phyloP scores from a whole-genome alignment of 2,797 vertebrate species.

The Esox lucius region DNA sequence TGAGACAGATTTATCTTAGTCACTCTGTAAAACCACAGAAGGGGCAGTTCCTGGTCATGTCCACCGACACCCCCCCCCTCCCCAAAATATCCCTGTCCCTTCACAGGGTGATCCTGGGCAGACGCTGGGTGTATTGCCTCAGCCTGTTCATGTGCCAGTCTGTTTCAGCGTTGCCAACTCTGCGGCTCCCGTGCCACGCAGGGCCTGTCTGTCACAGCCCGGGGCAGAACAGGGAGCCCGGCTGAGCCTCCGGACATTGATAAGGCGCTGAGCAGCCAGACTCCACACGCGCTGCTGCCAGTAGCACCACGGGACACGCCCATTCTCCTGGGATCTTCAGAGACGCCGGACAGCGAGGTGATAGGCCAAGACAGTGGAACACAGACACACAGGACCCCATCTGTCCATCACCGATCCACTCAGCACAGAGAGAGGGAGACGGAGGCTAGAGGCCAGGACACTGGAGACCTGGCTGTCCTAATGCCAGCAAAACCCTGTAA shows the following conservation, averaged over 20 bases:
- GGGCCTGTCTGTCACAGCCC: constrained; percentile 66
- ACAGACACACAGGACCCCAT: constrained; percentile 36
- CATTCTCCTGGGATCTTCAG: constrained; percentile 31
- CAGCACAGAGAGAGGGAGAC: constrained; percentile 28
- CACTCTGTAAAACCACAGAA: not conserved
- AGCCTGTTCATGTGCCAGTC: constrained; percentile 47
- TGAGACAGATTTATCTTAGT: not conserved
- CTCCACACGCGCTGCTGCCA: constrained; percentile 38
- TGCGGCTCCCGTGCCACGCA: constrained; percentile 46
- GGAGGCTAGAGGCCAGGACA: constrained; percentile 41
- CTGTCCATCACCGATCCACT: constrained; percentile 50
- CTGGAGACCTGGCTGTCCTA: constrained; percentile 36
- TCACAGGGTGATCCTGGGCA: constrained; percentile 51
- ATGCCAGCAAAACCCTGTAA: constrained; percentile 37
- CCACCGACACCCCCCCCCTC: too few relatives aligned
- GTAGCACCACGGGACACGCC: constrained; percentile 42
- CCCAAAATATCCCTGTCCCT: constrained; percentile 38
- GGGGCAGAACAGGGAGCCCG: constrained; percentile 64
- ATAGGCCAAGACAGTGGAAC: constrained; percentile 59
- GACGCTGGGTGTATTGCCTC: constrained; percentile 59
- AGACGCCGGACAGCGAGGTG: constrained; percentile 39
- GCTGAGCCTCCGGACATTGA: constrained; percentile 68
- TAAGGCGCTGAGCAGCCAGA: constrained; percentile 59
- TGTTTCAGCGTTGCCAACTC: constrained; percentile 65
- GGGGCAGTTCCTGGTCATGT: constrained; percentile 30